Conservation (phyloP, 2,888 invertebrate genomes). For the Oasisia sp. region DNA sequence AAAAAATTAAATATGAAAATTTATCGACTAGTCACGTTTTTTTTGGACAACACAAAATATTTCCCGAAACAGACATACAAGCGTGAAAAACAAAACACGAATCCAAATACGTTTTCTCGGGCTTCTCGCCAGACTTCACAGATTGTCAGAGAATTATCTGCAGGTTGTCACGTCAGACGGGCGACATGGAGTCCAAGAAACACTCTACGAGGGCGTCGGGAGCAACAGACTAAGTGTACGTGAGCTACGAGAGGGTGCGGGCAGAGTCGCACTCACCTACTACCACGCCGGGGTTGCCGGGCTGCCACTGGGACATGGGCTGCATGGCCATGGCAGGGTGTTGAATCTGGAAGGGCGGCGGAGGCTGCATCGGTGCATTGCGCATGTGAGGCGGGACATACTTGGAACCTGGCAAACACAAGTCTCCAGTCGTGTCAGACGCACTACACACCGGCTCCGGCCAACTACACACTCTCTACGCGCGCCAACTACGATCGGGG, state of each 20-base stretch:
- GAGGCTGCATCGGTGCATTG: slow-evolving; percentile 64
- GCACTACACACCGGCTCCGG: slow-evolving; percentile 61
- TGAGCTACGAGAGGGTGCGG: not conserved
- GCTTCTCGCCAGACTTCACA: too few species aligned
- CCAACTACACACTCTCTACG: slow-evolving; percentile 77
- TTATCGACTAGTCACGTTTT: not conserved
- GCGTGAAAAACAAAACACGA: too few species aligned
- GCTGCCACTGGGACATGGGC: slow-evolving; percentile 11
- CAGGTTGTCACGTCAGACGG: not conserved
- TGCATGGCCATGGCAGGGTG: not conserved
- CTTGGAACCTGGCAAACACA: slow-evolving; percentile 18
- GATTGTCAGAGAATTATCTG: too few species aligned
- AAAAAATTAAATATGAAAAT: not conserved
- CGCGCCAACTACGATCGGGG: too few species aligned
- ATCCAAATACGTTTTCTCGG: too few species aligned
- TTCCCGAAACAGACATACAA: not conserved
- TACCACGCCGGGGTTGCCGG: not conserved
- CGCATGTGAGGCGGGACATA: slow-evolving; percentile 95
- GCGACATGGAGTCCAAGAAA: not conserved
- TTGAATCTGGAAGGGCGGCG: slow-evolving; percentile 31
- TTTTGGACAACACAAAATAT: not conserved
- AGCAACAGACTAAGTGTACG: not conserved
- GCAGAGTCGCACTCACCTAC: not conserved
- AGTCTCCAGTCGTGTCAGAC: slow-evolving; percentile 27
- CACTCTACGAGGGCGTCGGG: not conserved